phyloP scores from a whole-genome alignment of 2,888 invertebrate genomes.

The Amblyjoppa proteus region DNA sequence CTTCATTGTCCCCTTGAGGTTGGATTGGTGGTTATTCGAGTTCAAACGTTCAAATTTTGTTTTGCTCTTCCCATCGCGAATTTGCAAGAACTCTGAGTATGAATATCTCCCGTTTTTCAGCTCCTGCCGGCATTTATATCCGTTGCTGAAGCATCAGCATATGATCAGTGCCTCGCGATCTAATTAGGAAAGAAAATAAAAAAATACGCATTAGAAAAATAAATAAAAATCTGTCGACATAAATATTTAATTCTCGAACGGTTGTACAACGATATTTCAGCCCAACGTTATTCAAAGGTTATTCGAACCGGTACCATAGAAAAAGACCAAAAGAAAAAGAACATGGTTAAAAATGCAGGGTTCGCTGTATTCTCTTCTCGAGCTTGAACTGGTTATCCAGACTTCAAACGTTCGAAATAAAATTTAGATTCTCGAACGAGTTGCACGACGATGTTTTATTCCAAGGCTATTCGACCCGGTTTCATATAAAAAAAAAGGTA shows the following conservation, averaged over 20 bases:
- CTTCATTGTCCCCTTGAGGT: neutral
- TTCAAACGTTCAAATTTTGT: neutral
- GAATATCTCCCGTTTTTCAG: neutral
- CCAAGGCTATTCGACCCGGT: neutral
- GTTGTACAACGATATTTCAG: neutral
- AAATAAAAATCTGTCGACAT: neutral
- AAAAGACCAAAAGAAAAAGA: too few species aligned
- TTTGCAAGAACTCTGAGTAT: neutral
- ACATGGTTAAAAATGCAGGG: too few species aligned
- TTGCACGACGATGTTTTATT: too few species aligned
- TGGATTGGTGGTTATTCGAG: conserved; percentile 11
- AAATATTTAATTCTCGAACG: neutral
- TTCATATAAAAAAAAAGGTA: neutral
- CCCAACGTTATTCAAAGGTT: neutral
- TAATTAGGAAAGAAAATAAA: neutral
- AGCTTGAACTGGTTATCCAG: too few species aligned
- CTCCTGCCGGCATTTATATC: neutral
- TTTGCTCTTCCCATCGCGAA: neutral
- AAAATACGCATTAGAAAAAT: neutral
- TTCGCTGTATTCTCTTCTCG: too few species aligned
- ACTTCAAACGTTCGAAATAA: too few species aligned
- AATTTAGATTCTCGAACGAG: too few species aligned
- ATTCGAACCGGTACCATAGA: neutral
- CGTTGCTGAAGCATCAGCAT: neutral
- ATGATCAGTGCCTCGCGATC: neutral